These are phyloP conservation scores for Drosophila gunungcola DNA, from an alignment of 1,140 invertebrate genomes.

Conservation along the genomic window DNA sequence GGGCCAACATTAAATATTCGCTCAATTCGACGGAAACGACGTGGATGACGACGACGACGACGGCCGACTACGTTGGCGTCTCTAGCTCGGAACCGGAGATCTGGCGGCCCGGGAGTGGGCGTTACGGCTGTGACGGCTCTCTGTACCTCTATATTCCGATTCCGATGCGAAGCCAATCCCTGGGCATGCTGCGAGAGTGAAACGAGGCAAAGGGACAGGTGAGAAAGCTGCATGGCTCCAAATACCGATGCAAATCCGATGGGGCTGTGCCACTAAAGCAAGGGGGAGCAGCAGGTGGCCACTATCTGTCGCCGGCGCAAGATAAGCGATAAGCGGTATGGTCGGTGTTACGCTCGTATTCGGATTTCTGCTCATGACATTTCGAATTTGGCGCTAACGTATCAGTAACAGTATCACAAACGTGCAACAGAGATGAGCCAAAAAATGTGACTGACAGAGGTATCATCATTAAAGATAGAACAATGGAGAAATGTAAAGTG, in stretches of 20 bases:
- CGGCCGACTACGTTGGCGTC: slow-evolving; percentile 25
- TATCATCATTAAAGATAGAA: too few relatives aligned
- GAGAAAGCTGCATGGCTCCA: slow-evolving; percentile 19
- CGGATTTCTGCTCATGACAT: slow-evolving; percentile 31
- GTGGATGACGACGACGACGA: slow-evolving; percentile 5
- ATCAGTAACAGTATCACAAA: not conserved
- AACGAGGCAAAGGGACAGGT: slow-evolving; percentile 20
- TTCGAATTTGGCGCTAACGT: slow-evolving; percentile 49
- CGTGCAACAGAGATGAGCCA: slow-evolving; percentile 15
- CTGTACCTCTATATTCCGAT: slow-evolving; percentile 17
- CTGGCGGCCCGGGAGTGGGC: not conserved
- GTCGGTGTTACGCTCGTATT: slow-evolving; percentile 19
- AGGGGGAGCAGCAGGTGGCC: slow-evolving; percentile 22
- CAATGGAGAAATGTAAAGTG: too few relatives aligned
- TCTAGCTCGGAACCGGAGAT: slow-evolving; percentile 11
- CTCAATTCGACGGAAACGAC: slow-evolving; percentile 25
- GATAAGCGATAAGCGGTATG: slow-evolving; percentile 27
- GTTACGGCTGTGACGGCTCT: not conserved
- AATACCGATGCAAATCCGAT: slow-evolving; percentile 21
- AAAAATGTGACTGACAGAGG: not conserved
- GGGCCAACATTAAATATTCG: slow-evolving; percentile 69
- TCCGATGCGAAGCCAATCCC: slow-evolving; percentile 16
- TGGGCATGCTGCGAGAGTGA: slow-evolving; percentile 20
- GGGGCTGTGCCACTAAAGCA: not conserved
- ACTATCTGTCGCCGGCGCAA: slow-evolving; percentile 27